A percentile compares a stretch with the other conserved stretches of the same genome.
These are phyloP conservation scores for Puffinus mauretanicus DNA, from an alignment of 2,113 vertebrate genomes.

Conservation along the genomic window DNA sequence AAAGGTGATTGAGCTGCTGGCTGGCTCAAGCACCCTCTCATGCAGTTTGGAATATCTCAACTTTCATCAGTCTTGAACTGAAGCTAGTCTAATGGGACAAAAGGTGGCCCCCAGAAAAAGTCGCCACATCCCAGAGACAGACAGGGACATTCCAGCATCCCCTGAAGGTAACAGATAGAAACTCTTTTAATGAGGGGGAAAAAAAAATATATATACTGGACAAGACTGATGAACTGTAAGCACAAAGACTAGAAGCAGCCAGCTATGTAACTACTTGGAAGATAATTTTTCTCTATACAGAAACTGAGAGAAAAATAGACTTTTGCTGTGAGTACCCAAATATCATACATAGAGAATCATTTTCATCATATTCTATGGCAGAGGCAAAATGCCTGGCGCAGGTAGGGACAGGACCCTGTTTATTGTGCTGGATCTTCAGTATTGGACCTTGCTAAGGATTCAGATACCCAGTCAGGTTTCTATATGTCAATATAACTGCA, in stretches of 20 bases:
- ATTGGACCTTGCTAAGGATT: not conserved
- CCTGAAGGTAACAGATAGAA: not conserved
- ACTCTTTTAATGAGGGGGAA: not conserved
- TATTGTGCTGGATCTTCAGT: not conserved
- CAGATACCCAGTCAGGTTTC: not conserved
- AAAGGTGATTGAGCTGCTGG: not conserved
- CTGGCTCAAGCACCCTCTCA: not conserved
- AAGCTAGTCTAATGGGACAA: not conserved
- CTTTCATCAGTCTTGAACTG: not conserved
- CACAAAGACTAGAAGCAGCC: not conserved
- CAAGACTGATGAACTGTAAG: not conserved
- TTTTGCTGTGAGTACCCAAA: not conserved
- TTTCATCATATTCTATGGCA: not conserved
- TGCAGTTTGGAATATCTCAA: not conserved
- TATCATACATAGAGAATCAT: not conserved
- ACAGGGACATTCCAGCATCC: not conserved
- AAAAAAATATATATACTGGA: too few species aligned
- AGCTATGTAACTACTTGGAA: not conserved
- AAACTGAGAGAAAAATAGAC: not conserved
- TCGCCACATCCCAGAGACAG: not conserved
- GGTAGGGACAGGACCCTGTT: not conserved
- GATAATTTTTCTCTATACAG: not conserved
- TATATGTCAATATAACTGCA: not conserved
- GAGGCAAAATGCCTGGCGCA: not conserved
- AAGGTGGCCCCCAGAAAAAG: not conserved